Conservation (phyloP, 2,113 vertebrate species). For the Phaethornis superciliosus region DNA sequence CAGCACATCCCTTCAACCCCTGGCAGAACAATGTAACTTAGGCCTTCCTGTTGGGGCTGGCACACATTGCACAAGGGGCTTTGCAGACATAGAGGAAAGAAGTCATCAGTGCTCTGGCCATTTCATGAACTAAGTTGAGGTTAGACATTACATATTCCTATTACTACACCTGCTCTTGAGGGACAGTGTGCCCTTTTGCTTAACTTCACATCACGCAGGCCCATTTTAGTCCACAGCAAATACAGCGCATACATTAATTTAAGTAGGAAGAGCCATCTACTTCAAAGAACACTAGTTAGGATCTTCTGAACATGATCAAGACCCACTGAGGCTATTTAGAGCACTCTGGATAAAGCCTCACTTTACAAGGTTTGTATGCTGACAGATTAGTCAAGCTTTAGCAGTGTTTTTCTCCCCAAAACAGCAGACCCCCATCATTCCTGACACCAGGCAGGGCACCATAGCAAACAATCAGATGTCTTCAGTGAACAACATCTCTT, state of each 20-base stretch:
- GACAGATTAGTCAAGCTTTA: background rate
- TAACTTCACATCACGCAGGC: background rate
- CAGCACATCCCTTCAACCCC: background rate
- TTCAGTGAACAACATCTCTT: background rate
- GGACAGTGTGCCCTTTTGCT: background rate
- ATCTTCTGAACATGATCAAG: background rate
- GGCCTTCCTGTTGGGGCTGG: background rate
- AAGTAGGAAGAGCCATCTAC: background rate
- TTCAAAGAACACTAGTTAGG: background rate
- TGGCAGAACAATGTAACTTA: fast-evolving
- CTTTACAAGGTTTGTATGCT: background rate
- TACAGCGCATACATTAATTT: background rate
- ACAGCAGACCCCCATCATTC: background rate
- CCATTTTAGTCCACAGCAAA: background rate
- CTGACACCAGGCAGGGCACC: constrained; percentile 22
- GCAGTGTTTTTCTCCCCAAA: background rate
- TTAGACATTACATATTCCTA: background rate
- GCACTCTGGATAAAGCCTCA: background rate
- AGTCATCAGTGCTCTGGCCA: background rate
- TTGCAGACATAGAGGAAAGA: background rate
- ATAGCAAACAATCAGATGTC: background rate
- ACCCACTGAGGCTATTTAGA: background rate
- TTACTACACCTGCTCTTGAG: background rate
- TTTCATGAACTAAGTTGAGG: background rate
- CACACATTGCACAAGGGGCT: fast-evolving